Percentiles rank a stretch among this genome's conserved stretches.
Evolutionary conservation across 2,888 invertebrate species (phyloP).

Genomic region (Hypomecis atomaria): DNA sequence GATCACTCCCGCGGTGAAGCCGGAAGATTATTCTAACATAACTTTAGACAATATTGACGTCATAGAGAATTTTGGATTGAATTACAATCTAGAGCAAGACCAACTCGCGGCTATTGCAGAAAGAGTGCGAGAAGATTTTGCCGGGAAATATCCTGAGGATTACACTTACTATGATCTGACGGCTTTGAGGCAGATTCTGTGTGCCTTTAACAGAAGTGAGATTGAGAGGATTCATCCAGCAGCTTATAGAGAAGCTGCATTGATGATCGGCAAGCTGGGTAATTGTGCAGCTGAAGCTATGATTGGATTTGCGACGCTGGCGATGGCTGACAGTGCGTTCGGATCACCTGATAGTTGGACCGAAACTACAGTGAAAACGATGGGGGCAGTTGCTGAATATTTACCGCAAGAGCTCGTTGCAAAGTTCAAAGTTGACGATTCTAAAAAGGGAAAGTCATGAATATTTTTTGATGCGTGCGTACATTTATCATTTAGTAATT

Average conservation of each 20-base stretch:
- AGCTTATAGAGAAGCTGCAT: conserved; percentile 79
- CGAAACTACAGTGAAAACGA: conserved; percentile 55
- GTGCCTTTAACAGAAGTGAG: conserved; percentile 81
- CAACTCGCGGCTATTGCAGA: conserved; percentile 79
- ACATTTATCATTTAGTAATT: background rate
- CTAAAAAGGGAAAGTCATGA: background rate
- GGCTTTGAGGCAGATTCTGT: conserved; percentile 82
- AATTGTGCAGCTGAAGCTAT: conserved; percentile 74
- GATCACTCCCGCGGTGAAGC: conserved; percentile 75
- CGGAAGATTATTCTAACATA: conserved; percentile 79
- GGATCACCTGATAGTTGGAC: conserved; percentile 73
- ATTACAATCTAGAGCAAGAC: conserved; percentile 68
- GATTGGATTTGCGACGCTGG: conserved; percentile 75
- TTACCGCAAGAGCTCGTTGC: conserved; percentile 20
- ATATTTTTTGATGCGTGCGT: background rate
- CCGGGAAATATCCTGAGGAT: conserved; percentile 81
- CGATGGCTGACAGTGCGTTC: conserved; percentile 71
- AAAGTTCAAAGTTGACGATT: conserved; percentile 1
- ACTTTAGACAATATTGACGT: conserved; percentile 81
- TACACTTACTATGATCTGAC: conserved; percentile 83
- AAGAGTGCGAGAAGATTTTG: conserved; percentile 80
- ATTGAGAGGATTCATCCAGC: conserved; percentile 81
- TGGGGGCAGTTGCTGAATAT: conserved; percentile 74
- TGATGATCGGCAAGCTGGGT: conserved; percentile 72
- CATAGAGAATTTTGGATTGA: conserved; percentile 82